These are phyloP conservation scores for Hesperophylax magnus DNA, from an alignment of 1,140 invertebrate species.

Conservation along the genomic window DNA sequence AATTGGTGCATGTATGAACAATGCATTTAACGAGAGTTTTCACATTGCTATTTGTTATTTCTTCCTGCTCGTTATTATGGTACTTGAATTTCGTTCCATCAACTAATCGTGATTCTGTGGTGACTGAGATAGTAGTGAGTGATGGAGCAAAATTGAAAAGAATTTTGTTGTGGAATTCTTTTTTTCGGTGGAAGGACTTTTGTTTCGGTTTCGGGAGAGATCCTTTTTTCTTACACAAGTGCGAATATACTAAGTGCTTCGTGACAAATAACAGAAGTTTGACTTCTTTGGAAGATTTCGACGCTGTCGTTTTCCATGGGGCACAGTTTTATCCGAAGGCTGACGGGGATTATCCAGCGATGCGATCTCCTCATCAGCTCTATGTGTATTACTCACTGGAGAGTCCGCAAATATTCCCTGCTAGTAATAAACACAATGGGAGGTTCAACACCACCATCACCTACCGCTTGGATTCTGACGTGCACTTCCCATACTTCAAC, in stretches of 20 bases:
- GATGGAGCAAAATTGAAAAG: background rate
- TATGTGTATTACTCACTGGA: slow-evolving; percentile 47
- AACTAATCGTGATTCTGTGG: too few relatives aligned
- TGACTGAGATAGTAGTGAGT: too few relatives aligned
- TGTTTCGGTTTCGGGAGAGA: slow-evolving; percentile 11
- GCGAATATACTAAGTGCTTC: slow-evolving; percentile 22
- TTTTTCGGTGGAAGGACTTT: slow-evolving; percentile 29
- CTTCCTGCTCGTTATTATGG: too few relatives aligned
- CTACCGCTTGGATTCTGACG: slow-evolving; percentile 76
- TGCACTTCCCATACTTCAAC: slow-evolving; percentile 73
- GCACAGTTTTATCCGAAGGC: slow-evolving; percentile 59
- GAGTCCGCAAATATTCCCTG: slow-evolving; percentile 61
- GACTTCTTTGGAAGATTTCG: slow-evolving; percentile 59
- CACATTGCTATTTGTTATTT: too few relatives aligned
- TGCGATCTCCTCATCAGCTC: slow-evolving; percentile 48
- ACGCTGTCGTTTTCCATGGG: slow-evolving; percentile 64
- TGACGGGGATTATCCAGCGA: slow-evolving; percentile 47
- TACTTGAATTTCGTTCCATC: too few relatives aligned
- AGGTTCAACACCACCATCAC: slow-evolving; percentile 74
- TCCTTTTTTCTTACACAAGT: slow-evolving; percentile 14
- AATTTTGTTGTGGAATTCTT: slow-evolving; percentile 44
- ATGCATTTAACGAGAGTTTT: too few relatives aligned
- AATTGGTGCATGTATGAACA: too few relatives aligned
- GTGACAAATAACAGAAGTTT: slow-evolving; percentile 28
- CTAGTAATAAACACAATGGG: slow-evolving; percentile 54